A percentile compares a stretch with the other conserved stretches of the same genome.
phyloP scores from a whole-genome alignment of 1,140 invertebrate species.

The Diorhabda sublineata region DNA sequence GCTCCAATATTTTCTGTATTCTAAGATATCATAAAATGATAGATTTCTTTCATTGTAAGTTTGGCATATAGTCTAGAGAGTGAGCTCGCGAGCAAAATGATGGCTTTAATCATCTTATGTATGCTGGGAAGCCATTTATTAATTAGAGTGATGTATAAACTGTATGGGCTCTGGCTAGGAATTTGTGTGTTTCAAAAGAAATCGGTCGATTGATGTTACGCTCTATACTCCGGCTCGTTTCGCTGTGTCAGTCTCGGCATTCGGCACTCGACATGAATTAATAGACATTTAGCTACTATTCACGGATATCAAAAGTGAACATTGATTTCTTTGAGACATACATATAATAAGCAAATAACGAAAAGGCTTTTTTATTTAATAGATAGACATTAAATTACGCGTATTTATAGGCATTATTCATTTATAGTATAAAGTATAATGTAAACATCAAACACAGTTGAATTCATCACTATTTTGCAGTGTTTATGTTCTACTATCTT shows the following conservation, averaged over 20 bases:
- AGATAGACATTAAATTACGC: no score
- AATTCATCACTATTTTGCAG: no score
- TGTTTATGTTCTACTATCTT: no score
- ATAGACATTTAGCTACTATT: neutral
- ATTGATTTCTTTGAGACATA: neutral
- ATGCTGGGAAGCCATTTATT: conserved; percentile 39
- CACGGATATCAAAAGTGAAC: neutral
- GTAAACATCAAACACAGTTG: no score
- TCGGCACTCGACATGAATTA: neutral
- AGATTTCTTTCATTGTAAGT: no score
- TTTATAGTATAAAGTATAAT: no score
- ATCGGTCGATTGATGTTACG: conserved; percentile 42
- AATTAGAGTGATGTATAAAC: conserved; percentile 44
- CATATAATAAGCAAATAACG: no score
- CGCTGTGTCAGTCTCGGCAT: neutral
- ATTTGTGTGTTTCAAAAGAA: conserved; percentile 43
- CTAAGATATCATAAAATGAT: no score
- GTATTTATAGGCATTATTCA: no score
- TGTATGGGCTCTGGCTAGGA: conserved; percentile 38
- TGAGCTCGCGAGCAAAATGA: conserved; percentile 27
- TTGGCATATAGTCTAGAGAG: neutral
- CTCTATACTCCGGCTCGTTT: conserved; percentile 9
- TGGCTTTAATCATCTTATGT: conserved; percentile 40
- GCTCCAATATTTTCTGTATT: no score
- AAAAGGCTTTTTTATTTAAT: no score